Evolutionary conservation across 2,888 invertebrate species (phyloP).

Genomic region (Asteroscopus sphinx): DNA sequence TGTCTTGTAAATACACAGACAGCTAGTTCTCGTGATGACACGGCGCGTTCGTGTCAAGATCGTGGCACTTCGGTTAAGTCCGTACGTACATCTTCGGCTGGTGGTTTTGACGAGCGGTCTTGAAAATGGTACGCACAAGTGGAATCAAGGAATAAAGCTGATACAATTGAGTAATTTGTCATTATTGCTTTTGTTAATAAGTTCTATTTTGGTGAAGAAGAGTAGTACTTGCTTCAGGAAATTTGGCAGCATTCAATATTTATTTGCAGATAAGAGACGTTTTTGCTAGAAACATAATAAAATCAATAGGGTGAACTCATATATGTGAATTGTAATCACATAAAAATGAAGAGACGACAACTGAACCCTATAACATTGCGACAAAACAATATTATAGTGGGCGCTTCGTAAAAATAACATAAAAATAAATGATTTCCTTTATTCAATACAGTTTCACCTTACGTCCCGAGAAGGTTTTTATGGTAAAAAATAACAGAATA

Average conservation of each 20-base stretch:
- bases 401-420: slow-evolving; percentile 58
- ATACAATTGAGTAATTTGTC: neutral
- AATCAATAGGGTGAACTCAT: neutral
- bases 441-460: slow-evolving; percentile 62
- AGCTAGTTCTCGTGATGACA: slow-evolving; percentile 56
- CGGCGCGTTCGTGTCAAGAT: slow-evolving; percentile 54
- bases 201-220: neutral
- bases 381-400: slow-evolving; percentile 54
- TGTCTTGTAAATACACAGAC: slow-evolving; percentile 64
- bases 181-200: neutral
- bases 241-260: too few species aligned
- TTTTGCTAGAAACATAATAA: slow-evolving; percentile 3
- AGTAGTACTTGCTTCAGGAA: too few species aligned
- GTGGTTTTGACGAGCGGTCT: slow-evolving; percentile 20
- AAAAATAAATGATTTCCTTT: slow-evolving; percentile 63
- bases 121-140: slow-evolving; percentile 33
- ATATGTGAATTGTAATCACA: slow-evolving; percentile 25
- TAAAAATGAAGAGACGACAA: slow-evolving; percentile 41
- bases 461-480: slow-evolving; percentile 51
- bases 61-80: slow-evolving; percentile 53
- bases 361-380: slow-evolving; percentile 31
- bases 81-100: slow-evolving; percentile 36
- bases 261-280: neutral
- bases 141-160: slow-evolving; percentile 16
- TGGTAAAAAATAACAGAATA: slow-evolving; percentile 59